These are phyloP conservation scores for Trididemnum miniatum DNA, from an alignment of 23 tunicate genomes.

Conservation along the genomic window DNA sequence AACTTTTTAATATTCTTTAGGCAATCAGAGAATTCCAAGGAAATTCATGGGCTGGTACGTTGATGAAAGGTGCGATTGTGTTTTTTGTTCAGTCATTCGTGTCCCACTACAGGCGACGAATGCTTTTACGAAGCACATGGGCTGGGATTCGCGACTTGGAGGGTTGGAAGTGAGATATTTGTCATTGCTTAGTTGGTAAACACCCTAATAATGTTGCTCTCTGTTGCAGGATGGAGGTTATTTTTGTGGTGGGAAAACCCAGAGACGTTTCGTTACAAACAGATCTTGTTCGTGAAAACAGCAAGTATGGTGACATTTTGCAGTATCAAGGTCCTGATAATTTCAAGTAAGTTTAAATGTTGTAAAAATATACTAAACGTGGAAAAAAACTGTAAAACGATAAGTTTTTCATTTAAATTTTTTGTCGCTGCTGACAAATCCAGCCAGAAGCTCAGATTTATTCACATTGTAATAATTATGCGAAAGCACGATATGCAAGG, in stretches of 20 bases:
- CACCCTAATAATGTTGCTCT: background rate
- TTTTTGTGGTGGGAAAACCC: conserved; percentile 52
- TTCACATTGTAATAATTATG: too few species aligned
- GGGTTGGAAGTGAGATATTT: conserved; percentile 57
- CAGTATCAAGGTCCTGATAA: conserved; percentile 54
- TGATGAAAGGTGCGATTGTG: conserved; percentile 74
- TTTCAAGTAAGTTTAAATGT: conserved; percentile 11
- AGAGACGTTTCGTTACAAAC: background rate
- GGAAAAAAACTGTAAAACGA: too few species aligned
- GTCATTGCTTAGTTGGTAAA: background rate
- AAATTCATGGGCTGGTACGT: conserved; percentile 55
- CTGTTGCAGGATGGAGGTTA: conserved; percentile 50
- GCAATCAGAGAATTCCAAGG: conserved; percentile 55
- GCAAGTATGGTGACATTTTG: conserved; percentile 46
- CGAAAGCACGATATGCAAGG: too few species aligned
- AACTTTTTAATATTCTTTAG: conserved; percentile 26
- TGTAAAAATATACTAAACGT: too few species aligned
- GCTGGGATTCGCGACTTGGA: conserved; percentile 51
- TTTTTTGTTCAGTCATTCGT: conserved; percentile 47
- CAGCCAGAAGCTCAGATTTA: too few species aligned
- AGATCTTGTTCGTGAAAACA: conserved; percentile 24
- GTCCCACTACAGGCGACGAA: conserved; percentile 14
- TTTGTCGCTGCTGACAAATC: too few species aligned
- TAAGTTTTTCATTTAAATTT: too few species aligned
- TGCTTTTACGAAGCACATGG: conserved; percentile 54